Conservation (phyloP, 2,797 vertebrate species). For the Holocentrus rufus region DNA sequence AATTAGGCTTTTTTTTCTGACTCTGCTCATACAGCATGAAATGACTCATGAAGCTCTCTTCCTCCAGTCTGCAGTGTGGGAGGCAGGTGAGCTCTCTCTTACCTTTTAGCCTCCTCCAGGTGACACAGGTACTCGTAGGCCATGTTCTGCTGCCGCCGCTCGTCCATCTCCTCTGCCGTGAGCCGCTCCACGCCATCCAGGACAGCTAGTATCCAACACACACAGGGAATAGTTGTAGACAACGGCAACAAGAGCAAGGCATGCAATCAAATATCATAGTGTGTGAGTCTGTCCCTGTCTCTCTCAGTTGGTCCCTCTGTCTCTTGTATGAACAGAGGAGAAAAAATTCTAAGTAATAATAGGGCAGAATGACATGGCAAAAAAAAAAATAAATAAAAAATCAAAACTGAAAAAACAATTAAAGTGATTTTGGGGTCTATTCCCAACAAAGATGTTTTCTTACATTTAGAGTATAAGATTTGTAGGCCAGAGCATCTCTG, state of each 20-base stretch:
- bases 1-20: too few relatives aligned
- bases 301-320: neutral
- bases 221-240: neutral
- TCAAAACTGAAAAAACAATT: too few relatives aligned
- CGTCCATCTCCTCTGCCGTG: conserved; percentile 99
- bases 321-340: too few relatives aligned
- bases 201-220: conserved; percentile 83
- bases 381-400: too few relatives aligned
- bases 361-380: too few relatives aligned
- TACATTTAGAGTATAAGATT: too few relatives aligned
- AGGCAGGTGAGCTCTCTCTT: conserved; percentile 35
- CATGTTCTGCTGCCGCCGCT: conserved; percentile 94
- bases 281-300: neutral
- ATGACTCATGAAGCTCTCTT: too few relatives aligned
- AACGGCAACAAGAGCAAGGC: neutral
- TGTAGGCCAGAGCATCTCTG: too few relatives aligned
- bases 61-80: too few relatives aligned
- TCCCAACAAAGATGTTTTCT: too few relatives aligned
- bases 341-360: neutral
- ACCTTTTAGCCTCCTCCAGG: conserved; percentile 98
- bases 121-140: conserved; percentile 98
- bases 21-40: too few relatives aligned
- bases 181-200: conserved; percentile 98
- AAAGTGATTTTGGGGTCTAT: too few relatives aligned
- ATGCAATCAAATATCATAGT: neutral